Base-by-base conservation (phyloP, 2,797 vertebrate genomes). In the Acanthopagrus latus region DNA sequence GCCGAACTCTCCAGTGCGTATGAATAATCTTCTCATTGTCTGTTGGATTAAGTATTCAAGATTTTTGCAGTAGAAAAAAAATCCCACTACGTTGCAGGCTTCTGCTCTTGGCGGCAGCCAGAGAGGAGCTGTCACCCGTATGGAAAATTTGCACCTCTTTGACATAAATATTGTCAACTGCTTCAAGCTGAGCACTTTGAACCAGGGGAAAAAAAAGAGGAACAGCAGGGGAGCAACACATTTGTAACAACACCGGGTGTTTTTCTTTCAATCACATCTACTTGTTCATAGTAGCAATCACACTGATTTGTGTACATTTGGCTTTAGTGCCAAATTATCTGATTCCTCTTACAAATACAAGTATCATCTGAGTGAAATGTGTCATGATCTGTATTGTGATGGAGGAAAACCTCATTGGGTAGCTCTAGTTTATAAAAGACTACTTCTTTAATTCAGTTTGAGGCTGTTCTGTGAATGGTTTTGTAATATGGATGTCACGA, bases 21-120 rank as follows among this genome's bases (percentile, higher is more conserved):
- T 64, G 60, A 67, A 70, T 68, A 56, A 52, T 63, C 2, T 3
- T 54, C 25, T 58, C 43, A 57, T n/a, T 80, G 18, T 70, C 29
- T 14, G 11, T 23, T 14, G 5, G 60, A 78, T 65, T 33, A 65
- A 64, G 55, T 52, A 20, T 62, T 2, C 43, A 11, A 33, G 46
- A 50, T 59, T 46, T 52, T 29, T 16, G 27, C 10, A 13, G 23
- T 25, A 29, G n/a, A 41, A 63, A 59, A 38, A 38, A 41, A 38
- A 38, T 38, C 38, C 9, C 38, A 10, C 55, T n/a, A 64, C 69
- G 38, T 55, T 46, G 21, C 60, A 23, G 29, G 41, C 20, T 23
- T 41, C 11, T 51, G 10, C 43, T 69, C 25, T 44, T 7, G 13
- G 27, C 10, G n/a, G 57, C 58, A 20, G n/a, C 41, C n/a, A 54